phyloP scores from a whole-genome alignment of 1,140 invertebrate species.

The Mylabris phalerata region DNA sequence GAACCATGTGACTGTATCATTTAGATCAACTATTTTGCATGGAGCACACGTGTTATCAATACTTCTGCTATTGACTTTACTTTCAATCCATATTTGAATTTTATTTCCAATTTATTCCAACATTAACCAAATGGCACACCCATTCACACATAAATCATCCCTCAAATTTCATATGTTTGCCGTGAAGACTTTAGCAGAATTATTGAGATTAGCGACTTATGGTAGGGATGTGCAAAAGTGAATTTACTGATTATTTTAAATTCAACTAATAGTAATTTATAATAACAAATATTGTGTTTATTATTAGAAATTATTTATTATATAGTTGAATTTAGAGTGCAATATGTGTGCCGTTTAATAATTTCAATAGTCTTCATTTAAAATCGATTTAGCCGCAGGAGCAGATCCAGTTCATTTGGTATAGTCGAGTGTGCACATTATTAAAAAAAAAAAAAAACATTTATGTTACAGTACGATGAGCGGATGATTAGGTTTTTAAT shows the following conservation, averaged over 20 bases:
- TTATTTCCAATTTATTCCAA: slow-evolving; percentile 8
- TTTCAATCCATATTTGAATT: neutral
- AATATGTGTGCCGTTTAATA: slow-evolving; percentile 6
- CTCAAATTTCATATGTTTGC: slow-evolving; percentile 2
- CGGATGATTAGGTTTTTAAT: slow-evolving; percentile 12
- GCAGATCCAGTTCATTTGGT: slow-evolving; percentile 9
- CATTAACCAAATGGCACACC: slow-evolving; percentile 1
- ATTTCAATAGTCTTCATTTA: slow-evolving; percentile 8
- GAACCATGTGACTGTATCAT: slow-evolving; percentile 42
- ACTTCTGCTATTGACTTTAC: slow-evolving; percentile 36
- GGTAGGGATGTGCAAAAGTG: slow-evolving; percentile 31
- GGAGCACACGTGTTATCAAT: slow-evolving; percentile 33
- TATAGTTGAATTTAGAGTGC: slow-evolving; percentile 8
- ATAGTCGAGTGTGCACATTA: slow-evolving; percentile 13
- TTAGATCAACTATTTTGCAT: slow-evolving; percentile 42
- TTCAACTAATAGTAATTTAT: too few relatives aligned
- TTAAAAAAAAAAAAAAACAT: slow-evolving; percentile 2
- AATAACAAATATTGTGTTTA: too few relatives aligned
- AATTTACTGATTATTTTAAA: neutral
- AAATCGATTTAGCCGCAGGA: slow-evolving; percentile 8
- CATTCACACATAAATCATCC: neutral
- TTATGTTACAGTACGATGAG: slow-evolving; percentile 16
- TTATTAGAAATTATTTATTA: too few relatives aligned
- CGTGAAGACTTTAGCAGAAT: slow-evolving; percentile 29
- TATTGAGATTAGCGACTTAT: slow-evolving; percentile 26